A percentile compares a stretch with the other conserved stretches of the same genome.
Conservation (phyloP, 2,888 invertebrate genomes). For the Eupeodes latifasciatus region DNA sequence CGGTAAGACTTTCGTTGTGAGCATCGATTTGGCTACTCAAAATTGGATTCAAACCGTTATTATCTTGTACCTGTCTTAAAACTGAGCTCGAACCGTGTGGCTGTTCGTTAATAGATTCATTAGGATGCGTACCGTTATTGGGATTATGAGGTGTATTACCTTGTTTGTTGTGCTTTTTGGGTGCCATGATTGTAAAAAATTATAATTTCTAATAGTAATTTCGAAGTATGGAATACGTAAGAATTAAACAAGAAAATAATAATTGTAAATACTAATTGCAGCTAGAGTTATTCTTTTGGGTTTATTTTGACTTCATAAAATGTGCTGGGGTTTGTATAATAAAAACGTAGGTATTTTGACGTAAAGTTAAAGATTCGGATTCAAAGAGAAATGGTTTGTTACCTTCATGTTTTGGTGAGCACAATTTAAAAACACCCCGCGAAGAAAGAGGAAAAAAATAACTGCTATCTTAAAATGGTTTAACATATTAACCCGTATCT, state of each 20-base stretch:
- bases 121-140: neutral
- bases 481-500: too few species aligned
- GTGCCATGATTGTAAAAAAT: neutral
- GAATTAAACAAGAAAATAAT: neutral
- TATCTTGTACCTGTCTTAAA: neutral
- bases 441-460: neutral
- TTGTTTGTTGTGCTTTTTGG: neutral
- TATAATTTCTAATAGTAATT: neutral
- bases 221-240: neutral
- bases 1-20: too few species aligned
- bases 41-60: neutral
- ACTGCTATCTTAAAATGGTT: too few species aligned
- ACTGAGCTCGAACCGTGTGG: neutral
- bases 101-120: neutral
- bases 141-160: conserved; percentile 9
- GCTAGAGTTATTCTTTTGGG: neutral
- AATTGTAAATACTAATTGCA: neutral
- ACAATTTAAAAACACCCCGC: neutral
- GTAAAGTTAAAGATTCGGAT: neutral
- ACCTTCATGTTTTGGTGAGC: neutral
- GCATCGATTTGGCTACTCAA: neutral
- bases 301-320: neutral
- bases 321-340: neutral
- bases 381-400: neutral
- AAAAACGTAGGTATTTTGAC: neutral